These are phyloP conservation scores for Bujurquina vittata DNA, from an alignment of 2,113 vertebrate species.

Conservation along the genomic window DNA sequence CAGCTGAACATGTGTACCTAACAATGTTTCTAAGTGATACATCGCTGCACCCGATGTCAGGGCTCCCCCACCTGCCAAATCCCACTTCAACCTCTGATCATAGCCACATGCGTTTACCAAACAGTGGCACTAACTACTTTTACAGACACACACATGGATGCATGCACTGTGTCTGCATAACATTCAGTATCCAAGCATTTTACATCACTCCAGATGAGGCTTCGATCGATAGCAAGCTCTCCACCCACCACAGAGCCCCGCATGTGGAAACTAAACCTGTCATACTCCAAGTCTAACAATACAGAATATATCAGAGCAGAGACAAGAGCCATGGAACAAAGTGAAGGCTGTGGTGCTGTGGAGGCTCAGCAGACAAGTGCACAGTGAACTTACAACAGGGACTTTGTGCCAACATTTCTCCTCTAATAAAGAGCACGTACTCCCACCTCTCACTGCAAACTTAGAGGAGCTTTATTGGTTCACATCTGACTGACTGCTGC, in stretches of 20 bases:
- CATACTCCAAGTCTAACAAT: not conserved
- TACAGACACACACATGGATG: not conserved
- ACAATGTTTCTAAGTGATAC: no score
- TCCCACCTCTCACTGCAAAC: constrained; percentile 44
- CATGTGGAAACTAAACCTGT: not conserved
- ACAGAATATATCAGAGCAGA: not conserved
- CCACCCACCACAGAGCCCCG: constrained; percentile 1
- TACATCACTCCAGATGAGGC: constrained; percentile 5
- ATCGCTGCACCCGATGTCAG: no score
- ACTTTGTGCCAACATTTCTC: constrained; percentile 40
- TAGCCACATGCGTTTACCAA: no score
- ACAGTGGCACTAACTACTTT: not conserved
- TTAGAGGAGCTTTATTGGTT: constrained; percentile 53
- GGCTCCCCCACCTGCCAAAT: no score
- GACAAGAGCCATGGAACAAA: constrained; percentile 23
- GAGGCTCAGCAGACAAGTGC: constrained; percentile 25
- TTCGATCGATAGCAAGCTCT: constrained; percentile 25
- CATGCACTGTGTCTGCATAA: not conserved
- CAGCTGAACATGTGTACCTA: no score
- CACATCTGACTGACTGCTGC: constrained; percentile 57
- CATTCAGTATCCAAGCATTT: not conserved
- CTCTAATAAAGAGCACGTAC: constrained; percentile 59
- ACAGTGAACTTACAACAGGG: constrained; percentile 39
- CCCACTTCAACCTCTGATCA: no score
- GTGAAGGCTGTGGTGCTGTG: constrained; percentile 10